Evolutionary conservation across 2,888 invertebrate species (phyloP).

Genomic region (Pomacea canaliculata): DNA sequence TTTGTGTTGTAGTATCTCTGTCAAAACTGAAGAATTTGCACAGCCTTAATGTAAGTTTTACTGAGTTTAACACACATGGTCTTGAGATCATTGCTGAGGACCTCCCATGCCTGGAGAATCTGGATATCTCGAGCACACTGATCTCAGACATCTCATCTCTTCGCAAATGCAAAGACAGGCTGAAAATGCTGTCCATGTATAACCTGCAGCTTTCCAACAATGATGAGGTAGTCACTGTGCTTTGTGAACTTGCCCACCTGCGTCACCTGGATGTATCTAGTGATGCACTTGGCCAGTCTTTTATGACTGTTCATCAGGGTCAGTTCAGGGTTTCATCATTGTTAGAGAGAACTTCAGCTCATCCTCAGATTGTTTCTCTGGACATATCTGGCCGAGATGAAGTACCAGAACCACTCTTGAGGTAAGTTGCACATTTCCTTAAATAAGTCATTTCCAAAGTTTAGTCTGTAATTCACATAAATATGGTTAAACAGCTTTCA

Average conservation of each 20-base stretch:
- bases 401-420: slow-evolving; percentile 71
- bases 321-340: slow-evolving; percentile 58
- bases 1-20: slow-evolving; percentile 75
- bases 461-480: too few relatives aligned
- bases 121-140: slow-evolving; percentile 78
- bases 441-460: too few relatives aligned
- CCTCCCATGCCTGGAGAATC: slow-evolving; percentile 75
- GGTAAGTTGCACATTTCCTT: slow-evolving; percentile 55
- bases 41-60: slow-evolving; percentile 76
- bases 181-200: slow-evolving; percentile 76
- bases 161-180: slow-evolving; percentile 73
- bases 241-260: slow-evolving; percentile 73
- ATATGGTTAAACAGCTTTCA: too few relatives aligned
- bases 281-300: slow-evolving; percentile 69
- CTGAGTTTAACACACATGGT: slow-evolving; percentile 78
- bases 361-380: slow-evolving; percentile 75
- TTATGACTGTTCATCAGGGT: slow-evolving; percentile 71
- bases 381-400: slow-evolving; percentile 78
- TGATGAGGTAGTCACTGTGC: slow-evolving; percentile 70
- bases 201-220: slow-evolving; percentile 70
- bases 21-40: slow-evolving; percentile 76
- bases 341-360: slow-evolving; percentile 54
- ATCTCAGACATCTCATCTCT: slow-evolving; percentile 77
- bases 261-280: slow-evolving; percentile 75
- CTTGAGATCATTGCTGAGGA: slow-evolving; percentile 78